These are phyloP conservation scores for Cuniculus paca DNA, from an alignment of 2,797 vertebrate species.

Conservation along the genomic window DNA sequence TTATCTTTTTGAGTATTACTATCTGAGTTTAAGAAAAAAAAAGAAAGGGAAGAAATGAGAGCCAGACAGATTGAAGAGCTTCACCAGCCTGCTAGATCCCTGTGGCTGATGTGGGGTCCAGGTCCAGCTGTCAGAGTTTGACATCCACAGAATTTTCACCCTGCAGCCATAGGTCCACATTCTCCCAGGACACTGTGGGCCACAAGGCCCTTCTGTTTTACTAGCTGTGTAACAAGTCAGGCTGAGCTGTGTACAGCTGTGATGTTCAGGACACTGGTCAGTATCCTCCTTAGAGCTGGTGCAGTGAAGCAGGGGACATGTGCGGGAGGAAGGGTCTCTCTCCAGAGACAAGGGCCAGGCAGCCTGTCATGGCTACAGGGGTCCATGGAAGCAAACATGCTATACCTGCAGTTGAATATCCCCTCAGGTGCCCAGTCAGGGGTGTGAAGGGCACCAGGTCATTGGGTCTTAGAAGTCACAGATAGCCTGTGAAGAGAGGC, in stretches of 20 bases:
- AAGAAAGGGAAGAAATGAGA: background rate
- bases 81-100: too few relatives aligned
- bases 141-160: too few relatives aligned
- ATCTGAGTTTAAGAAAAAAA: background rate
- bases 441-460: background rate
- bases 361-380: accelerated
- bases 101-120: background rate
- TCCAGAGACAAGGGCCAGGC: background rate
- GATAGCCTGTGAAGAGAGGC: background rate
- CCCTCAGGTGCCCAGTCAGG: background rate
- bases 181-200: background rate
- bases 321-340: background rate
- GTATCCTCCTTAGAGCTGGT: background rate
- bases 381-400: background rate
- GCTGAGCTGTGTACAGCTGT: background rate
- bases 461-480: background rate
- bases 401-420: too few relatives aligned
- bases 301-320: accelerated
- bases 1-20: background rate
- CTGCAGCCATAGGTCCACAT: background rate
- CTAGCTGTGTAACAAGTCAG: background rate
- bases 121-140: background rate
- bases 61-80: background rate
- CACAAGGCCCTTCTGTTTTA: background rate
- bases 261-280: background rate